Evolutionary conservation across 2,113 vertebrate genomes (phyloP), one percentile per base, ranked within the genome.

Genomic region (Suncus etruscus): DNA sequence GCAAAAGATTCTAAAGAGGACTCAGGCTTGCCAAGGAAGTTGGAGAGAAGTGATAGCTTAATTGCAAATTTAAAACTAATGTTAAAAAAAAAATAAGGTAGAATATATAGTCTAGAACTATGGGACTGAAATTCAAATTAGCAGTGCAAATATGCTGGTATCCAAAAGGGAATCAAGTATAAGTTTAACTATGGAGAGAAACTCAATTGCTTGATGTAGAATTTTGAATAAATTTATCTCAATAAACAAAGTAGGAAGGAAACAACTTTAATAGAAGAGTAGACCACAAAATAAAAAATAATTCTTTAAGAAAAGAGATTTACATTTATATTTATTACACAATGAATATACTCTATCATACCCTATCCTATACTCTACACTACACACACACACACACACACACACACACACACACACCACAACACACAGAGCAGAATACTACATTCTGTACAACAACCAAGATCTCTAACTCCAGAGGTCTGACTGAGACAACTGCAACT

Each of bases 61-160:
- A 81, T 80, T 95, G 12, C 15, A 45, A 39, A 3, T 18, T 83
- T 45, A 65, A 11, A 51, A 27, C n/a, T 88, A 74, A 90, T 27
- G 63, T 45, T 85, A 84, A 78, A 87, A 86, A 80, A 25, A 86
- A 80, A 20, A 51, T 5, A 47, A 20, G 83, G 32, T 86, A 70
- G 11, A 65, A 66, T 32, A 8, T 2, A 77, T 39, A 80, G 25
- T 73, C 11, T 75, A 20, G 76, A 12, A 89, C 25, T 2, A 6
- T 61, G 32, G 25, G 7, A 48, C 10, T 87, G n/a, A 83, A 88
- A 54, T 63, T 12, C 32, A 91, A 6, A 8, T 5, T 80, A 69
- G 6, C 6, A 29, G 69, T 6, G 10, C 7, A 68, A 81, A 83
- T 86, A 11, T 79, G 5, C 8, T 54, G 5, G 32, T 72, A 83